Evolutionary conservation across 2,113 vertebrate species (phyloP).

Genomic region (Hippotragus niger): DNA sequence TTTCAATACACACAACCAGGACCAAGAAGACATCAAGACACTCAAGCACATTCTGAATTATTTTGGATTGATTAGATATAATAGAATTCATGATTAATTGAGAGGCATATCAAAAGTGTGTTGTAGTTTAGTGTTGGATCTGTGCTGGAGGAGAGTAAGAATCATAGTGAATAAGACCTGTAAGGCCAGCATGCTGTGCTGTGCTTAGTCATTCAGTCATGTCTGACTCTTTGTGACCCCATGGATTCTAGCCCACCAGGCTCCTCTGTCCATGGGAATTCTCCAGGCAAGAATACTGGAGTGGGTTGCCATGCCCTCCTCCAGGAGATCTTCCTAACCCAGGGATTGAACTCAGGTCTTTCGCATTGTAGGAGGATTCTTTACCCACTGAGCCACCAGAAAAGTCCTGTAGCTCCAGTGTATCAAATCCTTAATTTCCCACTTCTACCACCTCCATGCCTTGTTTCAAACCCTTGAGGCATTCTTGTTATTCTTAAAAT

Average conservation of each 20-base stretch:
- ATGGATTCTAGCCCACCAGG: background rate
- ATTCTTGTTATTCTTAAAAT: background rate
- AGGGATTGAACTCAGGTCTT: background rate
- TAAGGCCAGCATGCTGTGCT: background rate
- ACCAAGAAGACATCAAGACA: slow-evolving; percentile 43
- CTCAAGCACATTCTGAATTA: slow-evolving; percentile 47
- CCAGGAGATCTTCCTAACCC: background rate
- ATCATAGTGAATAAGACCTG: background rate
- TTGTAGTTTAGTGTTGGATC: background rate
- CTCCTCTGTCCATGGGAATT: background rate
- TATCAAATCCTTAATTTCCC: background rate
- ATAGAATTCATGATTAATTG: slow-evolving; percentile 60
- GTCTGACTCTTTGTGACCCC: background rate
- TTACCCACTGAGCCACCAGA: background rate
- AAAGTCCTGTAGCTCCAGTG: background rate
- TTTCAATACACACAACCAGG: slow-evolving; percentile 31
- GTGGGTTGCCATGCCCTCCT: background rate
- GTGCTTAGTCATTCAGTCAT: background rate
- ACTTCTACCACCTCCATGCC: background rate
- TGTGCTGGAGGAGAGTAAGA: background rate
- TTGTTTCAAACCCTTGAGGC: background rate
- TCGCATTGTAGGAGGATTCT: background rate
- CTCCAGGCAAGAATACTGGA: background rate
- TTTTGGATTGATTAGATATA: slow-evolving; percentile 64
- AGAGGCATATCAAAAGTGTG: background rate